Base-by-base conservation (phyloP, 2,888 invertebrate species). In the Cheilosia impressa region DNA sequence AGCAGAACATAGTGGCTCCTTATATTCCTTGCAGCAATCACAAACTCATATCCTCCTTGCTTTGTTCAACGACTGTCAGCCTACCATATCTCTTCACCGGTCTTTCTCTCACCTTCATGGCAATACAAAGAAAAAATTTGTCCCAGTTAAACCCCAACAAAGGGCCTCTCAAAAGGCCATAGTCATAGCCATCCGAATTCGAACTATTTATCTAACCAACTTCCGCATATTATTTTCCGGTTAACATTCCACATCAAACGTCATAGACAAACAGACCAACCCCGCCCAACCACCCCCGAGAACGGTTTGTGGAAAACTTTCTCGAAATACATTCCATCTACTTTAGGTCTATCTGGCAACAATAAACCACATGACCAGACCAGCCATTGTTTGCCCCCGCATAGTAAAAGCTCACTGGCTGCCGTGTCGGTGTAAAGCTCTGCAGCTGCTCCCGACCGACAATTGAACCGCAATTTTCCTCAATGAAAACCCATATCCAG, bases 331-430 rank as follows among this genome's bases (percentile, higher is more conserved):
- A 50, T 66, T 66, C 17, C 34, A 10, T 7, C 17, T 15, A 24
- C 27, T 31, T 66, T 13, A 4, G 41, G 17, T 57, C 27, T 45
- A 71, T 71, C 45, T 85, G 84, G 84, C 77, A 76, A 68, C 62
- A 71, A 62, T 66, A 6, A 27, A 15, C 71, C 60, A 43, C 75
- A 75, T 45, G 38, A 62, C 43, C 65, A 43, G n/a, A 43, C 65
- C 57, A 57, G 41, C 27, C 34, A 76, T 57, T 45, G 43, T 78
- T 63, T 73, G 38, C 31, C 15, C 38, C 71, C 58, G 41, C 31
- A 72, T 80, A 72, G 85, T 85, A 85, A 85, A 85, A 85, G 85
- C 85, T 81, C 62, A 27, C 62, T 41, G 22, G 34, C 57, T 27
- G n/a, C 10, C 13, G 10, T 19, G 17, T 7, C 24, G 24, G 57